These are phyloP conservation scores for Pyrrhopygopsis socrates DNA, from an alignment of 2,888 invertebrate species.

Conservation along the genomic window DNA sequence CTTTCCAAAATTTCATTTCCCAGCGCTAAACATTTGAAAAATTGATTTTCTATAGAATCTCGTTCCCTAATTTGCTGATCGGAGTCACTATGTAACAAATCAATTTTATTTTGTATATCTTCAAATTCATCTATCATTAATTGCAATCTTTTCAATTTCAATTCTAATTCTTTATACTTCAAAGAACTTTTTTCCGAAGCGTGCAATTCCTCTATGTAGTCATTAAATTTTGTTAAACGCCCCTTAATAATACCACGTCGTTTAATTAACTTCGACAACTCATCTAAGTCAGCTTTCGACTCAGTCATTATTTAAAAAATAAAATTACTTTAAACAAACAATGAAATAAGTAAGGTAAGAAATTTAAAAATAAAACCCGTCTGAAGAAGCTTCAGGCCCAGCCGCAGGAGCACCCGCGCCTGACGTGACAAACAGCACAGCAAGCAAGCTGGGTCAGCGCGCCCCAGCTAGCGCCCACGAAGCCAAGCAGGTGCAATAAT, in stretches of 20 bases:
- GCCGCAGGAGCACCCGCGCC: not conserved
- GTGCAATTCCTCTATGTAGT: constrained; percentile 9
- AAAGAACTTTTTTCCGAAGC: not conserved
- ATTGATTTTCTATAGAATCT: constrained; percentile 19
- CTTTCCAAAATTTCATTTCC: constrained; percentile 18
- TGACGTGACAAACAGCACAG: not conserved
- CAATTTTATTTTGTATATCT: constrained; percentile 17
- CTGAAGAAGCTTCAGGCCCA: not conserved
- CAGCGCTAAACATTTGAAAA: constrained; percentile 12
- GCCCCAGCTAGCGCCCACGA: not conserved
- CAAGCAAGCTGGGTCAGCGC: not conserved
- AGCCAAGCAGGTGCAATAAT: not conserved
- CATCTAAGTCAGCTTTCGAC: constrained; percentile 1
- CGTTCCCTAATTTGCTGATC: constrained; percentile 4
- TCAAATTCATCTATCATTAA: constrained; percentile 2
- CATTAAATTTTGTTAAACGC: constrained; percentile 18
- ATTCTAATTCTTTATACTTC: not conserved
- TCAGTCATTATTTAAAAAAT: not conserved
- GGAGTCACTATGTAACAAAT: constrained; percentile 19
- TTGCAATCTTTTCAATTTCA: constrained; percentile 15
- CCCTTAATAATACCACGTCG: constrained; percentile 19
- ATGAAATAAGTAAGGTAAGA: constrained; percentile 10
- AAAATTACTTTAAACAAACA: not conserved
- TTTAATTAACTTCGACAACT: constrained; percentile 2
- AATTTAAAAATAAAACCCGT: not conserved